Base-by-base conservation (phyloP, 2,888 invertebrate species). In the Coenonympha glycerion region DNA sequence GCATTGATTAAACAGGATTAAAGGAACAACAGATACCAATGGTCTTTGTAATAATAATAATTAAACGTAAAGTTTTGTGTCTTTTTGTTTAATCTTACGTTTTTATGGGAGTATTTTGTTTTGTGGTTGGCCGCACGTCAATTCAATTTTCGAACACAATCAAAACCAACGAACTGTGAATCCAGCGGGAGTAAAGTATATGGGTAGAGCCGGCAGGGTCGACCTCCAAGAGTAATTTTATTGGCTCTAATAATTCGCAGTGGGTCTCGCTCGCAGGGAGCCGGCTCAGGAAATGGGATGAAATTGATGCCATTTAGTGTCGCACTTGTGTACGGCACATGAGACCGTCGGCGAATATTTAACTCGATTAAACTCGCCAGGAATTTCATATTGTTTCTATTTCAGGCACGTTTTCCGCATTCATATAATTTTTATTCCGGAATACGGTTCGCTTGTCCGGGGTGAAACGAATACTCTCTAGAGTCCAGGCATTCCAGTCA, bases 201-300 rank as follows among this genome's bases (percentile, higher is more conserved):
- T 70, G 71, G 71, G 71, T 61, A 59, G 64, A 71, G 68, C 63
- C 63, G 71, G 71, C 60, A 59, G 64, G 71, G 68, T 63, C 63
- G 64, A 61, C 65, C 68, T 69, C 69, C 65, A 62, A 69, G 69
- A 65, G 68, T 66, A 68, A 68, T 70, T 71, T 74, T 75, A 80
- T 82, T 83, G 79, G 71, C 73, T 65, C 61, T 65, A 78, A 76
- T 78, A 71, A 76, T 70, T 72, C 59, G 62, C 65, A 70, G 76
- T 72, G 74, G 76, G 73, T 71, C 70, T 73, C 69, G 37, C 65
- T 62, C 53, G 58, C 58, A 55, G 69, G 69, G 70, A 64, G 61
- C 69, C 63, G 64, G 69, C 73, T 73, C 84, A 84, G 86, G 86
- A 86, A 81, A 81, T 84, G 80, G 73, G 67, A 72, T 75, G 76